Conservation (phyloP, 2,113 vertebrate genomes). For the Petaurus breviceps region DNA sequence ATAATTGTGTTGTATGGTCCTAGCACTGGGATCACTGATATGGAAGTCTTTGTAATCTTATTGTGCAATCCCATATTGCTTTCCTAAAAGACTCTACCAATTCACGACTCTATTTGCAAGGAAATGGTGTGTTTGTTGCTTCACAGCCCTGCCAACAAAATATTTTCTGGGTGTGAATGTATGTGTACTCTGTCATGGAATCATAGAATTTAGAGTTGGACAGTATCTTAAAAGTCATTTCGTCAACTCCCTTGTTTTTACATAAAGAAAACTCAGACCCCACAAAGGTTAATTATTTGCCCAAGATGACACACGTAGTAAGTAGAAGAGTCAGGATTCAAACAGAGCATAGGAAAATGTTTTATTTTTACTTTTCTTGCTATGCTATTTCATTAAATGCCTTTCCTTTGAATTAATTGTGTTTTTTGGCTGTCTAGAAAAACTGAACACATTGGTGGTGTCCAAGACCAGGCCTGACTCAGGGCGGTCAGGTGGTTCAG, state of each 20-base stretch:
- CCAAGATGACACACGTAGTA: neutral
- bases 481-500: neutral
- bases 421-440: neutral
- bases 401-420: neutral
- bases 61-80: neutral
- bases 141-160: neutral
- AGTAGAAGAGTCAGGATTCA: neutral
- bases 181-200: neutral
- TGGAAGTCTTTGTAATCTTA: neutral
- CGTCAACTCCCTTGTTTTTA: neutral
- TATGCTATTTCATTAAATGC: neutral
- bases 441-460: neutral
- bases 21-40: neutral
- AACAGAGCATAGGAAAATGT: neutral
- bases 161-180: neutral
- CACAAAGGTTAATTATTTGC: neutral
- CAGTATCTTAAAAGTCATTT: neutral
- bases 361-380: neutral
- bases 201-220: neutral
- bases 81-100: neutral
- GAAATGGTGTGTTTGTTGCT: neutral
- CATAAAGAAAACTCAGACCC: neutral
- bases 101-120: neutral
- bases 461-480: neutral
- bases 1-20: neutral